phyloP scores from a whole-genome alignment of 2,113 vertebrate genomes.

The Sakesphorus luctuosus region DNA sequence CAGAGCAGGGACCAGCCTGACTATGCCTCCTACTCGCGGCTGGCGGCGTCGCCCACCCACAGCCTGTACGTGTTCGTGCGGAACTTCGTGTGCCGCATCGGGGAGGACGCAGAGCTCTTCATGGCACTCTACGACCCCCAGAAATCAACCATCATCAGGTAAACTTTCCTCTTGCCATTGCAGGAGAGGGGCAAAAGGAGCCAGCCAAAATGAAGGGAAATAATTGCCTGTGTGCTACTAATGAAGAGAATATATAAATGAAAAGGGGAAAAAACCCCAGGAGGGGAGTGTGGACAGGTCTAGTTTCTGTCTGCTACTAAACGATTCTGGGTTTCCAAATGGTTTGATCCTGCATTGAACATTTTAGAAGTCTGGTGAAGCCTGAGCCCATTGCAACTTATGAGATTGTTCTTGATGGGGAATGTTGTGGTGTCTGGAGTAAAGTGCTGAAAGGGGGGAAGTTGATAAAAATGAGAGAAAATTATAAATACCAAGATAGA shows the following conservation, averaged over 20 bases:
- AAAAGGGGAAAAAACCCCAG: background rate
- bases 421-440: background rate
- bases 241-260: background rate
- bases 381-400: background rate
- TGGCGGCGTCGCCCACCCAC: constrained; percentile 93
- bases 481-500: fast-evolving
- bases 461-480: background rate
- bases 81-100: constrained; percentile 97
- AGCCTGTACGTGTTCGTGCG: constrained; percentile 96
- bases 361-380: background rate
- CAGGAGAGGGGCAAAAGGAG: background rate
- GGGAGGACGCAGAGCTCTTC: constrained; percentile 96
- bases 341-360: background rate
- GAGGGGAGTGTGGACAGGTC: background rate
- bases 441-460: background rate
- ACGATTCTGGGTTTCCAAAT: background rate
- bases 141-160: constrained; percentile 92
- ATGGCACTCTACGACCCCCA: constrained; percentile 95
- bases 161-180: background rate
- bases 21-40: constrained; percentile 85
- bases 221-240: background rate
- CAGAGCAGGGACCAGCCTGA: constrained; percentile 90
- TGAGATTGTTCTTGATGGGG: background rate
- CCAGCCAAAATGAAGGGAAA: background rate
- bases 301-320: background rate